Evolutionary conservation across 2,888 invertebrate species (phyloP), one percentile per base, ranked within the genome.

Genomic region (Clunio marinus): DNA sequence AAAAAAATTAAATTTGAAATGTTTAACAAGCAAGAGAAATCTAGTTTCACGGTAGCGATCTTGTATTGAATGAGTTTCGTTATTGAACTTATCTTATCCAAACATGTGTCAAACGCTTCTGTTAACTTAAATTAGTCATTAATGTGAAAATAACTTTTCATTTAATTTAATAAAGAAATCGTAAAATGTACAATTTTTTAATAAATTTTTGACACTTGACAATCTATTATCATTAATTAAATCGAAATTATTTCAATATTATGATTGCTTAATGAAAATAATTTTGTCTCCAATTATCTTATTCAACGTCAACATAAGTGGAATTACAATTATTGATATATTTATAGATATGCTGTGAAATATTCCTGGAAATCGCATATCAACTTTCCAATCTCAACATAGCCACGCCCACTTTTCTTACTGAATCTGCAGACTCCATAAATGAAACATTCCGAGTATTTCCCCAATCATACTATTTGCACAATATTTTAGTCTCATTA

Each of bases 401-500:
- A n/a, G 20, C 65, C 65, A 65, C 66, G 55, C 66, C 66, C 24
- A 5, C 17, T 10, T 32, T 13, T 5, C 7, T 32, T 32, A 8
- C 5, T 32, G 13, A 8, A 13, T 13, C 13, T 17, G 24, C 24
- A n/a, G 24, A 63, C 45, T 25, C 27, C 24, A 63, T 63, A 35
- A 35, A 24, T 41, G 63, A 24, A 63, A 60, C 35, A 24, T 41
- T 37, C 25, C 13, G 15, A 35, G 41, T 24, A 55, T 66, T 51
- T 55, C 35, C 66, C 27, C 46, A 66, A 28, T 32, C 22, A 20
- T 68, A 37, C 41, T 68, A 45, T 68, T 57, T 68, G 68, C 13
- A 68, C 58, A 58, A 45, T 27, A 68, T 58, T 68, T 58, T 37
- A 55, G 51, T 68, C 68, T 68, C 68, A 68, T 68, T 68, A 68